Conservation (phyloP, 1,140 invertebrate genomes). For the Drosophila erecta region DNA sequence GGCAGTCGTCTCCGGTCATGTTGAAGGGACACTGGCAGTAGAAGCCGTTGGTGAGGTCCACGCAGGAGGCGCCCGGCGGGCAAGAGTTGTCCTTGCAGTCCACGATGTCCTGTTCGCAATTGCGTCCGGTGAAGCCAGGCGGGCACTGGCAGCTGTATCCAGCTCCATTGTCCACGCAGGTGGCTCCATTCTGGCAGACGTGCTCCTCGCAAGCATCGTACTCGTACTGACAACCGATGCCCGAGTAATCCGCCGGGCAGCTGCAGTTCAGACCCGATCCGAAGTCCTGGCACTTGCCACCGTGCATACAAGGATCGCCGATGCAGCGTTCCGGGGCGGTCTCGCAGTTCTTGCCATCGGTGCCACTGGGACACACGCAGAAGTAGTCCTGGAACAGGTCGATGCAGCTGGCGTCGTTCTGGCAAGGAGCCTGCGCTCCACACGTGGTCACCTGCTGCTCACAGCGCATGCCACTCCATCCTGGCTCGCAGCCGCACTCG, state of each 20-base stretch:
- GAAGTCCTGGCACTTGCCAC: conserved; percentile 96
- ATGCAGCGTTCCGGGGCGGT: conserved; percentile 97
- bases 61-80: conserved; percentile 96
- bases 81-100: conserved; percentile 98
- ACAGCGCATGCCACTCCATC: conserved; percentile 95
- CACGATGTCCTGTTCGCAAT: conserved; percentile 96
- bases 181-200: conserved; percentile 96
- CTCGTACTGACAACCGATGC: conserved; percentile 96
- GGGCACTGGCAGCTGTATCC: conserved; percentile 95
- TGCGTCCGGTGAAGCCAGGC: conserved; percentile 92
- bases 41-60: conserved; percentile 96
- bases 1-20: conserved; percentile 97
- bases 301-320: conserved; percentile 98
- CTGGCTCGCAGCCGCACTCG: conserved; percentile 92
- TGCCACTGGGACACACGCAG: conserved; percentile 97
- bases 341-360: conserved; percentile 97
- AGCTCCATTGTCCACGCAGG: conserved; percentile 93
- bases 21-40: conserved; percentile 98
- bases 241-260: conserved; percentile 93
- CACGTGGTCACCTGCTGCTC: conserved; percentile 95
- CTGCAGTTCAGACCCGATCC: conserved; percentile 97
- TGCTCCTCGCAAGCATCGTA: conserved; percentile 95
- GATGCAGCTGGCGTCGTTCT: conserved; percentile 96
- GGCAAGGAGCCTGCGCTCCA: conserved; percentile 91
- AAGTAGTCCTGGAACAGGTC: conserved; percentile 98